These are phyloP conservation scores for Penaeus indicus DNA, from an alignment of 1,140 invertebrate genomes.

Conservation along the genomic window DNA sequence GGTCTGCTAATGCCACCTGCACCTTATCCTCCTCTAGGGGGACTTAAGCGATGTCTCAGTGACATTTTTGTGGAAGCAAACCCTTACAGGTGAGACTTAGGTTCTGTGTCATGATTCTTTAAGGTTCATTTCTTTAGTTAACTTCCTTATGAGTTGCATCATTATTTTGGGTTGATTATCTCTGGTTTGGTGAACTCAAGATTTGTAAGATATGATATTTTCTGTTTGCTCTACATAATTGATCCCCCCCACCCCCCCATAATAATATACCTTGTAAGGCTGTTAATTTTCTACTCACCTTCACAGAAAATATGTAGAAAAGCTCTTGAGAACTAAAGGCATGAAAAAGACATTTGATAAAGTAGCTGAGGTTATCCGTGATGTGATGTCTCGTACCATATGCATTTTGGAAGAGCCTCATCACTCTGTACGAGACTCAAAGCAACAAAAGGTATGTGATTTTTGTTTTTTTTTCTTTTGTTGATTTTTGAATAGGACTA, in stretches of 20 bases:
- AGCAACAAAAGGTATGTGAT: not conserved
- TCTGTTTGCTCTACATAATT: not conserved
- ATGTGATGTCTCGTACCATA: conserved; percentile 70
- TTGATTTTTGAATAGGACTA: not conserved
- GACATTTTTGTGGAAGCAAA: conserved; percentile 64
- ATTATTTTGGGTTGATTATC: no score
- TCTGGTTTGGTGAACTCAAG: no score
- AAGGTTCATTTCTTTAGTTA: no score
- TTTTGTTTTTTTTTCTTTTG: not conserved
- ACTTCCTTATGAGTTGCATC: no score
- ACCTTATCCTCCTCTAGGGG: conserved; percentile 29
- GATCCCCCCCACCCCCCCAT: not conserved
- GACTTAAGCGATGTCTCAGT: conserved; percentile 54
- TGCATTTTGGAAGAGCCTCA: conserved; percentile 70
- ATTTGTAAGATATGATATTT: no score
- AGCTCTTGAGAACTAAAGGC: conserved; percentile 87
- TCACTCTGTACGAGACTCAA: not conserved
- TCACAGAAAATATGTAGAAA: conserved; percentile 84
- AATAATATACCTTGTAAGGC: not conserved
- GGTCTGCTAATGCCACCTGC: conserved; percentile 52
- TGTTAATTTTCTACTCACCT: not conserved
- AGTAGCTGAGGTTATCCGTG: conserved; percentile 70
- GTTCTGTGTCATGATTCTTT: not conserved
- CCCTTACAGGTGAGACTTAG: conserved; percentile 59
- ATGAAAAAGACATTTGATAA: conserved; percentile 78